phyloP scores from a whole-genome alignment of 1,140 invertebrate species.

The Melipona quadrifasciata region DNA sequence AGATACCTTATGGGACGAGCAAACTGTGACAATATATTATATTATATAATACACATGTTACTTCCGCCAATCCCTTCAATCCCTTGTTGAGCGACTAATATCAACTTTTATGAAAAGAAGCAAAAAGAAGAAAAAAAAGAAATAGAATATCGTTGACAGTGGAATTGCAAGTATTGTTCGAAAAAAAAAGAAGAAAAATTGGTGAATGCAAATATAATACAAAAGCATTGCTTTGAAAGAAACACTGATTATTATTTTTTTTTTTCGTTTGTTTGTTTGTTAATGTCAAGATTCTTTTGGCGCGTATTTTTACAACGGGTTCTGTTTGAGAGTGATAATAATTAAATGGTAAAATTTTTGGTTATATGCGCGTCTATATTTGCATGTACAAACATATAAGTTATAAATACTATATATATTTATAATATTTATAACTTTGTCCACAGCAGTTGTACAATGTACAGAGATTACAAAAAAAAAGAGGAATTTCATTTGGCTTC shows the following conservation, averaged over 20 bases:
- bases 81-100: not conserved
- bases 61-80: constrained; percentile 15
- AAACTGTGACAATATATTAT: constrained; percentile 74
- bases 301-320: not conserved
- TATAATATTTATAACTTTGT: constrained; percentile 56
- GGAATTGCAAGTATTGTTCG: not conserved
- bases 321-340: not conserved
- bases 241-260: not conserved
- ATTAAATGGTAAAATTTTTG: constrained; percentile 11
- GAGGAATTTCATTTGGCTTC: constrained; percentile 38
- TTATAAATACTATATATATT: constrained; percentile 67
- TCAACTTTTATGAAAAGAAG: not conserved
- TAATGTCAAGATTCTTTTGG: not conserved
- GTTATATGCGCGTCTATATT: constrained; percentile 64
- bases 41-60: constrained; percentile 61
- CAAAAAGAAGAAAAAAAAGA: too few relatives aligned
- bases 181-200: not conserved
- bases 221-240: too few relatives aligned
- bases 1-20: constrained; percentile 45
- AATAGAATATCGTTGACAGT: not conserved
- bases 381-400: constrained; percentile 68
- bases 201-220: not conserved
- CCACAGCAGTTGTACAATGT: constrained; percentile 57
- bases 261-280: too few relatives aligned
- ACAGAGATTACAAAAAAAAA: constrained; percentile 43